Evolutionary conservation across 2,113 vertebrate species (phyloP).

Genomic region (Gulo gulo): DNA sequence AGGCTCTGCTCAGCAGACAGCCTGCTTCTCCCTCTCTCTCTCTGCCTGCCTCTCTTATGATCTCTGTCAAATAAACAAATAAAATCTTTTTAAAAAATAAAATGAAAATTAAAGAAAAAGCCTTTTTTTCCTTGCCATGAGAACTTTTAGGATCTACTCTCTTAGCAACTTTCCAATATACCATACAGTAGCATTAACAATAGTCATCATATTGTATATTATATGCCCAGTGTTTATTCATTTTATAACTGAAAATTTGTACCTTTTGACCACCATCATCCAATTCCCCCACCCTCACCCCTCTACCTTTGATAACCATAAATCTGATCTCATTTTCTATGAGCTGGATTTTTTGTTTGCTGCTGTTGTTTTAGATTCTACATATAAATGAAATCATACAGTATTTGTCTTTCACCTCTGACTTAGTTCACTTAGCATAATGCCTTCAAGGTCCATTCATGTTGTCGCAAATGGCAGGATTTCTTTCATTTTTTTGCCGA

Average conservation of each 20-base stretch:
- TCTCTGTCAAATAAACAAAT: too few species aligned
- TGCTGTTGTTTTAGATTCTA: not conserved
- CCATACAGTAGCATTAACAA: not conserved
- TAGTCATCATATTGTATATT: not conserved
- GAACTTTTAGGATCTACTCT: not conserved
- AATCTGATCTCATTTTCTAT: constrained; percentile 6
- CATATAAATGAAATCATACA: not conserved
- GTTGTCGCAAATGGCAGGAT: not conserved
- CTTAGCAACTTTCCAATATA: not conserved
- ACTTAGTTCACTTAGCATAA: not conserved
- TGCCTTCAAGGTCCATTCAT: not conserved
- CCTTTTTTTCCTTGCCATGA: not conserved
- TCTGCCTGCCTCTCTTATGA: too few species aligned
- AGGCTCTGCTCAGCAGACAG: too few species aligned
- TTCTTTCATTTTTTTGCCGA: not conserved
- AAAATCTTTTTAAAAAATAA: too few species aligned
- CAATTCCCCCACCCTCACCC: not conserved
- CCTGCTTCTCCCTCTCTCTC: too few species aligned
- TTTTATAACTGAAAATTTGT: not conserved
- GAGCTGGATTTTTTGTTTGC: not conserved
- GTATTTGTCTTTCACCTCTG: not conserved
- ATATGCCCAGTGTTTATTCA: not conserved
- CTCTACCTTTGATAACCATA: not conserved
- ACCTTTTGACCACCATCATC: not conserved
- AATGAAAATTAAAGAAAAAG: too few species aligned